Evolutionary conservation across 2,888 invertebrate species (phyloP), one percentile per base, ranked within the genome.

Genomic region (Erannis defoliaria): DNA sequence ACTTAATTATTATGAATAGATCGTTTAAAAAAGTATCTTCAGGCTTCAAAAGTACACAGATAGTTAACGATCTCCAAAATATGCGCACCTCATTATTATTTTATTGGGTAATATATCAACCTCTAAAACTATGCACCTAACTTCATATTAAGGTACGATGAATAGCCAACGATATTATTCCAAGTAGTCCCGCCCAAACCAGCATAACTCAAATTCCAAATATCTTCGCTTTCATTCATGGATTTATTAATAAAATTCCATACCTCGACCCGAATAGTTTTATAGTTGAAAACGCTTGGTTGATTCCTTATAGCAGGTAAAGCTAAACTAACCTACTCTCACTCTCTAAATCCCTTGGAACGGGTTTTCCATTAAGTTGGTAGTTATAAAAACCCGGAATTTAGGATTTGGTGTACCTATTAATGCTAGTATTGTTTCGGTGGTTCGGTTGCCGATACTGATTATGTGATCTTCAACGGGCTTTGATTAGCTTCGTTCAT

Each of bases 201-300:
- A 43, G 57, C 67, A 62, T 56, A 33, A 46, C 50, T 61, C 50
- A 55, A 46, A 69, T 69, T 68, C 67, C 62, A 40, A 56, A 60
- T 56, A 45, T 50, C 60, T 61, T 66, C 54, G 54, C 58, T 56
- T 51, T 55, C 62, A 54, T 62, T 67, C 55, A 62, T 57, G 29
- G 50, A 46, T 62, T 65, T 67, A 69, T 65, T 69, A 69, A 67
- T 68, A 68, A 69, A 66, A 69, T 67, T 62, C 69, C 65, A 42
- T 62, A 49, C 51, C 59, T 62, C 12, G 35, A 55, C 55, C 56
- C 57, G 40, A 55, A 62, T 68, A 68, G 64, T 66, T 68, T 66
- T 23, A 38, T 14, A 46, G 19, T 42, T 55, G 29, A 42, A 14
- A 61, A 54, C 45, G 33, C 29, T 55, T 18, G 45, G 37, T 16